Conservation (phyloP, 2,888 invertebrate genomes). For the Capitulum mitella region DNA sequence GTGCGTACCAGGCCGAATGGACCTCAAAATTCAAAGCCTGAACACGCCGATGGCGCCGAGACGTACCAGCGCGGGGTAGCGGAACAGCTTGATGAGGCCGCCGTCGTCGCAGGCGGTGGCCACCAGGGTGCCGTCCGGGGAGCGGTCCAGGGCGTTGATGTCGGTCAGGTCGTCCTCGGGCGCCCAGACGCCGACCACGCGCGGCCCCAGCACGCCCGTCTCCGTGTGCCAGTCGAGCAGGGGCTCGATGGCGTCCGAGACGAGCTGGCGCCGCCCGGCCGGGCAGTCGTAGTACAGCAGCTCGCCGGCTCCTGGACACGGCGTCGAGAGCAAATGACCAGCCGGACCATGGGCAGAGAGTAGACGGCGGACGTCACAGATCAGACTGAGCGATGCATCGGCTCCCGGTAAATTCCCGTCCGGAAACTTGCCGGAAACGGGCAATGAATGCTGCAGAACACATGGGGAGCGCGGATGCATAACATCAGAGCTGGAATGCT, state of each 20-base stretch:
- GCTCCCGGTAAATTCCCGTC: no score
- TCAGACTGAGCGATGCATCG: no score
- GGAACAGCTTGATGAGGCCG: conserved; percentile 46
- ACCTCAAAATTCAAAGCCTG: no score
- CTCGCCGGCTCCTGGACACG: conserved; percentile 37
- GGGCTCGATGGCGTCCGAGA: conserved; percentile 29
- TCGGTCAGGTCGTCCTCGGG: conserved; percentile 46
- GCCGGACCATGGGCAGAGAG: no score
- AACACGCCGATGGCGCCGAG: no score
- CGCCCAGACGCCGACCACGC: conserved; percentile 46
- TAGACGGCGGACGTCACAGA: no score
- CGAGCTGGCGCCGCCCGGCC: conserved; percentile 42
- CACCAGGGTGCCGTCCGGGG: conserved; percentile 38
- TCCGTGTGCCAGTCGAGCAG: conserved; percentile 36
- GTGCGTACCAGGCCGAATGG: no score
- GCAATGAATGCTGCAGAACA: no score
- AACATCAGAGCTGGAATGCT: no score
- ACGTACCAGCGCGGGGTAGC: conserved; percentile 44
- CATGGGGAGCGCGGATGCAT: no score
- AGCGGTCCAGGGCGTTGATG: conserved; percentile 43
- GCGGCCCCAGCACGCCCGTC: conserved; percentile 44
- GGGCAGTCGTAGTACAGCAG: conserved; percentile 47
- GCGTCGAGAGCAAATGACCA: no score
- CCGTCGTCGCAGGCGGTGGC: conserved; percentile 46
- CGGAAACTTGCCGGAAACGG: no score